Evolutionary conservation across 2,797 vertebrate species (phyloP), one percentile per base, ranked within the genome.

Genomic region (Tauraco hartlaubi): DNA sequence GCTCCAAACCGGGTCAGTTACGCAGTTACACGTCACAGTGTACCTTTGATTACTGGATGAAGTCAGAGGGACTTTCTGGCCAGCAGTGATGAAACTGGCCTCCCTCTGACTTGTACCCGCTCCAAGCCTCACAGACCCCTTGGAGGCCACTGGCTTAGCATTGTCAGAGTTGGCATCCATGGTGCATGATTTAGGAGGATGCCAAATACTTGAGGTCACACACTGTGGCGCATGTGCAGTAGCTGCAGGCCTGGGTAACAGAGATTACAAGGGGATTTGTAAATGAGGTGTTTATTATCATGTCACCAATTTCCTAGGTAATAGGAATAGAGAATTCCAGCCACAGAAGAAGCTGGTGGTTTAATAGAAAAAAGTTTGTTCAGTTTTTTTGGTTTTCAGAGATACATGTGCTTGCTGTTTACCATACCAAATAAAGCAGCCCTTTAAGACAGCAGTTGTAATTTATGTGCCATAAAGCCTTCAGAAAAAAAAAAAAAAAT

Each of bases 41-140:
- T 98, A 98, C 97, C 97, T 98, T 95, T 22, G 96, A 54, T 95
- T 92, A 95, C 94, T 54, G 94, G 97, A 97, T 43, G 96, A 94
- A 94, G 95, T 29, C 76, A 96, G 84, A 95, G 97, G 95, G 97
- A 81, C 51, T 96, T 88, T 96, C 90, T 96, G 97, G 91, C 93
- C 94, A 91, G 94, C 4, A 78, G 83, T 75, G 95, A 15, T 12
- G 63, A 68, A 95, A 94, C 68, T 25, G n/a, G 88, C 96, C 89
- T 96, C 89, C 92, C 96, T 91, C 96, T 96, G 97, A 85, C 96
- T 96, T 92, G 97, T 51, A 93, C 92, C 77, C 12, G 49, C 91
- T 96, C 94, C 97, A 92, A 94, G 91, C 90, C 95, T 96, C 97
- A 95, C 94, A 82, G 95, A 91, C 6, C 95, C 96, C 93, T 94